Base-by-base conservation (phyloP, 2,888 invertebrate species). In the Scelioninae gen. 1 region DNA sequence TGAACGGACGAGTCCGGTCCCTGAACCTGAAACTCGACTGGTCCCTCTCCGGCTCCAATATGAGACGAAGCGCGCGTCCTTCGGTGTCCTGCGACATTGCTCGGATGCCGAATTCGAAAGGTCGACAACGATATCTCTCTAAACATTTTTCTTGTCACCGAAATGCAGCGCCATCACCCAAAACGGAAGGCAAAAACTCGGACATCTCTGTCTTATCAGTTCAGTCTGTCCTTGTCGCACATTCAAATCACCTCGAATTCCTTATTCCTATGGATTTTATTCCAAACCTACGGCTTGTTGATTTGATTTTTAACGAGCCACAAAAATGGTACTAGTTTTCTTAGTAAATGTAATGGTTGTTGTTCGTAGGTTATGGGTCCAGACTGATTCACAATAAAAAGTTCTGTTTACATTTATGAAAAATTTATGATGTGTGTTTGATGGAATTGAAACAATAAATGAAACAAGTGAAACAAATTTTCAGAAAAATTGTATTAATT, bases 81-180 rank as follows among this genome's bases (percentile, higher is more conserved):
- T 77, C 84, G 88, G 88, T 88, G 88, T 84, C 23, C 23, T 77
- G 34, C 83, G 32, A 84, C 88, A 88, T 89, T 87, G 85, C 85
- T 87, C 82, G 88, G 83, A 88, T 88, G 82, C 86, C 84, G 63
- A 82, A 81, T 81, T 63, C 79, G 78, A 78, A 69, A 74, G 83
- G 60, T 80, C 47, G 75, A 84, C 81, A 66, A 47, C 71, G 80
- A 77, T 83, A 83, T 81, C 79, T 78, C 77, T 72, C 77, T 72
- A 82, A 81, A 74, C 63, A 71, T 79, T 83, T 85, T 81, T 83
- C 76, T 76, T 69, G 72, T 72, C 82, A 66, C 65, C 45, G 56
- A 55, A 56, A 69, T 63, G 77, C 82, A 74, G 38, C 74, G 62
- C 72, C 68, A 40, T 77, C 71, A 23, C 51, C 32, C 34, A 68